Conservation (phyloP, 2,888 invertebrate genomes). For the Drosophila monieri region DNA sequence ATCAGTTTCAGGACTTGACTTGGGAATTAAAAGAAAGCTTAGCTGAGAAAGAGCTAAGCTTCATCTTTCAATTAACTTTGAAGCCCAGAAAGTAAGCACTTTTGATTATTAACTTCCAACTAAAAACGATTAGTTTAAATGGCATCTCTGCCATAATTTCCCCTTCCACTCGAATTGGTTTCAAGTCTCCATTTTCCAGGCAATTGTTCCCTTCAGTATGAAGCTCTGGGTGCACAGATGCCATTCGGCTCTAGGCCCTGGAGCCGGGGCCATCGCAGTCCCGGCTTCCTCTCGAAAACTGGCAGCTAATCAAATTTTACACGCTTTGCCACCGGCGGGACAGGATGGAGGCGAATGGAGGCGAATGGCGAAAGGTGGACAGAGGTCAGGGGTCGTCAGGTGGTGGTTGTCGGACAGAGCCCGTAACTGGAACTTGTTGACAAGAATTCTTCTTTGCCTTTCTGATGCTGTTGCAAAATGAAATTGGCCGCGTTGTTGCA, state of each 20-base stretch:
- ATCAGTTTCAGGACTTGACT: neutral
- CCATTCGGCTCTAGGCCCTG: conserved; percentile 3
- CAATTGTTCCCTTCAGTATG: too few species aligned
- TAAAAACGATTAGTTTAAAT: neutral
- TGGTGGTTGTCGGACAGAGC: neutral
- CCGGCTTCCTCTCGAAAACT: neutral
- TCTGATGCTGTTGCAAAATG: conserved; percentile 6
- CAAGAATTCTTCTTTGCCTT: conserved; percentile 29
- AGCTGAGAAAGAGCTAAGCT: too few species aligned
- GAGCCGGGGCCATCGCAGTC: conserved; percentile 10
- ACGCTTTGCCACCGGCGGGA: conserved; percentile 7
- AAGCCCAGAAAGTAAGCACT: too few species aligned
- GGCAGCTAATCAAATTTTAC: conserved; percentile 41
- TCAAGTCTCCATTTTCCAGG: neutral
- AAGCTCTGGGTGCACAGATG: neutral
- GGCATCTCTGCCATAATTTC: neutral
- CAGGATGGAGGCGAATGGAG: neutral
- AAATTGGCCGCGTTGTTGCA: conserved; percentile 17
- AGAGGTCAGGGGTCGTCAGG: conserved; percentile 1
- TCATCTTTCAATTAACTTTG: too few species aligned
- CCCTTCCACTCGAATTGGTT: neutral
- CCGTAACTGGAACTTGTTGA: conserved; percentile 29
- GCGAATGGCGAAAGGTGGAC: neutral
- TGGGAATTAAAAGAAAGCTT: neutral
- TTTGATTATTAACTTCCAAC: too few species aligned